Evolutionary conservation across 1,140 invertebrate genomes (phyloP).

Genomic region (Drosophila suzukii): DNA sequence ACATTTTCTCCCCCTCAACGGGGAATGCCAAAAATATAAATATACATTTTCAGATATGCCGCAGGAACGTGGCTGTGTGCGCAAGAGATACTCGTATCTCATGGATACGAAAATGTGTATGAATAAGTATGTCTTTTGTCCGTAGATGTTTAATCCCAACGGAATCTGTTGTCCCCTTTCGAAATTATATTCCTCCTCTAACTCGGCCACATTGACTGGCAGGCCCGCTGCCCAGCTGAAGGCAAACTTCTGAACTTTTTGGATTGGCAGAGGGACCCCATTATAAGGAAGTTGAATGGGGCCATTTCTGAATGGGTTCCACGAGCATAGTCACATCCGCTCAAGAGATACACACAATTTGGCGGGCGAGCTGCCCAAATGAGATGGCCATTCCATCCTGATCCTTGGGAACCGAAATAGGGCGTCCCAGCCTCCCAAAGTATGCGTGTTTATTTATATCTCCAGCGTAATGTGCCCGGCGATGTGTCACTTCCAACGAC

Average conservation of each 20-base stretch:
- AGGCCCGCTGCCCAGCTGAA: not conserved
- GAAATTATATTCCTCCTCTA: conserved; percentile 23
- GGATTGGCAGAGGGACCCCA: conserved; percentile 8
- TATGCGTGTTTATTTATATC: conserved; percentile 71
- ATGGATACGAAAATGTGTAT: conserved; percentile 33
- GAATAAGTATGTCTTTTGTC: conserved; percentile 7
- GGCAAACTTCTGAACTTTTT: conserved; percentile 8
- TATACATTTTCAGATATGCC: conserved; percentile 35
- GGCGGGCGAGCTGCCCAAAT: conserved; percentile 35
- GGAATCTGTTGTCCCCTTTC: conserved; percentile 31
- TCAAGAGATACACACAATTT: conserved; percentile 50
- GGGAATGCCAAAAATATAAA: conserved; percentile 40
- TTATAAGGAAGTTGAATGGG: conserved; percentile 63
- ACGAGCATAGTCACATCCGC: conserved; percentile 62
- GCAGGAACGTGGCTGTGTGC: conserved; percentile 12
- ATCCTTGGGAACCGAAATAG: not conserved
- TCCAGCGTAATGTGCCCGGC: conserved; percentile 59
- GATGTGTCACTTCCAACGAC: conserved; percentile 62
- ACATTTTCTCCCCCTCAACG: conserved; percentile 5
- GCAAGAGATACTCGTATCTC: conserved; percentile 18
- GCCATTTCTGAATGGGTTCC: conserved; percentile 60
- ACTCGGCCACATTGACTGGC: conserved; percentile 12
- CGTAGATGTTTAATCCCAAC: conserved; percentile 33
- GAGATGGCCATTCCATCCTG: conserved; percentile 25
- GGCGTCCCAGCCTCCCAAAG: conserved; percentile 20